A percentile compares a stretch with the other conserved stretches of the same genome.
Conservation (phyloP, 2,888 invertebrate species). For the Bembecia ichneumoniformis region DNA sequence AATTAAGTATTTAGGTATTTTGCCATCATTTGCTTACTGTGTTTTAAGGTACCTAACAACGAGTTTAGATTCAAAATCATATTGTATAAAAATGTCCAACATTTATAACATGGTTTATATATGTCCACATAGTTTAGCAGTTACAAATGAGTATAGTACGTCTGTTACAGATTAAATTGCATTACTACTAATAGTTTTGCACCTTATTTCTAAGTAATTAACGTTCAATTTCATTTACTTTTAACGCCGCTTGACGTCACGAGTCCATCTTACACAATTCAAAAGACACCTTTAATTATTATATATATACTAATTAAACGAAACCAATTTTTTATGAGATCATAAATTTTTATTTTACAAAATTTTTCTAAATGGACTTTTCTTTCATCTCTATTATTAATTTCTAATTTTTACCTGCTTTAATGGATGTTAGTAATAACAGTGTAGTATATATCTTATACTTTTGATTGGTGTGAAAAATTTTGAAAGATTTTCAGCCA, state of each 20-base stretch:
- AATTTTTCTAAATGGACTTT: constrained; percentile 22
- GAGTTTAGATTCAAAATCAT: no score
- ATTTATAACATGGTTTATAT: no score
- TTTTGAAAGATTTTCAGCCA: no score
- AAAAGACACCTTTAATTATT: background rate
- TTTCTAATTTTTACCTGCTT: constrained; percentile 5
- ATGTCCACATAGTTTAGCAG: no score
- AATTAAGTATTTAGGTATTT: no score
- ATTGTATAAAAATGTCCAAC: no score
- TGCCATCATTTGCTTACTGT: no score
- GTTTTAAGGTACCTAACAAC: no score
- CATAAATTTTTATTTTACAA: constrained; percentile 13
- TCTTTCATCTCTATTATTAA: constrained; percentile 5
- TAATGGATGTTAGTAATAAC: constrained; percentile 6
- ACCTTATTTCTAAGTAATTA: constrained; percentile 25
- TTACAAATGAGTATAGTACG: background rate
- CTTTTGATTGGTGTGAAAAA: no score
- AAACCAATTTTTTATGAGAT: constrained; percentile 5
- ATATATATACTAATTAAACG: constrained; percentile 1
- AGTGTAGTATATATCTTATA: background rate
- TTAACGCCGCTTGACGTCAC: background rate
- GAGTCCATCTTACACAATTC: background rate
- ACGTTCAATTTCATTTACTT: background rate
- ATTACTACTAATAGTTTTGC: constrained; percentile 27
- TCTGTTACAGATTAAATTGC: background rate